Base-by-base conservation (phyloP, 2,888 invertebrate species). In the Oxyteleia sp. region DNA sequence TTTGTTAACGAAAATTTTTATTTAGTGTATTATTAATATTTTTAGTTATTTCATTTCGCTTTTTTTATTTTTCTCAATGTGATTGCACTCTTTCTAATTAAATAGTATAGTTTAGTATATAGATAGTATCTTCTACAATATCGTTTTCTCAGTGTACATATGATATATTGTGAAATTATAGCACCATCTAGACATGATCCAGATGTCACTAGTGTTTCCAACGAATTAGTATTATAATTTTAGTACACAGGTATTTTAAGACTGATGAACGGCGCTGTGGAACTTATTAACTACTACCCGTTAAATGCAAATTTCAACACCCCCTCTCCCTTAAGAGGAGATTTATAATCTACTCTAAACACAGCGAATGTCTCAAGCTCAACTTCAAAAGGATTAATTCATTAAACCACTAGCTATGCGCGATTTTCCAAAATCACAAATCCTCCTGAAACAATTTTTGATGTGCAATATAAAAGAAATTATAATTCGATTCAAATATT, bases 231-330 rank as follows among this genome's bases (percentile, higher is more conserved):
- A 18, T 15, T 45, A 16, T 18, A 16, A 45, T 45, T 18, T 45
- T 45, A 45, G 45, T 45, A 4, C 16, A 43, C 8, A 41, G 4
- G 41, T 41, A 41, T 13, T 41, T 41, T 41, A 15, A 41, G 41
- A 2, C 13, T 13, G 7, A 13, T 41, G 13, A 41, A 41, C 13
- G 15, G n/a, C 13, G 13, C 41, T 18, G 18, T 10, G 18, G 4
- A 45, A 45, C 45, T 45, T 45, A 45, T 45, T 45, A 45, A 45
- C 45, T 45, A 45, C 45, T 45, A 45, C 45, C 18, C 18, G 18
- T 18, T 45, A 45, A 51, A 51, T 26, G 51, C 26, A 51, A 51
- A 51, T 26, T 51, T 51, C 51, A 51, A 51, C 26, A 51, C 26
- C 26, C 51, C 32, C 4, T 8, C 32, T 32, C 10, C 32, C 32